Evolutionary conservation across 1,140 invertebrate species (phyloP).

Genomic region (Aphaenogaster rudis): DNA sequence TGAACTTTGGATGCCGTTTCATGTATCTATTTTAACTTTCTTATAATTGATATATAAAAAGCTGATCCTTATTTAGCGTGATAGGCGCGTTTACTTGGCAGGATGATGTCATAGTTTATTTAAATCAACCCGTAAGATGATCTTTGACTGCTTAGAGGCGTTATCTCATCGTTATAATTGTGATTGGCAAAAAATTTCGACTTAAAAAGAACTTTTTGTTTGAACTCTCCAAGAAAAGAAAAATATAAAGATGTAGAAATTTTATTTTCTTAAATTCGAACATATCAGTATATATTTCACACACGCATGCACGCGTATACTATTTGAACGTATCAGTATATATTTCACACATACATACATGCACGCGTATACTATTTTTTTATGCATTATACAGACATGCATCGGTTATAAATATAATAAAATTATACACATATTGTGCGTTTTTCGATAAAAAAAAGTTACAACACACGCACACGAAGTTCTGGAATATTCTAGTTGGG

Average conservation of each 20-base stretch:
- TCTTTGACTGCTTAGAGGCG: conserved; percentile 36
- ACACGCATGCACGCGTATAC: neutral
- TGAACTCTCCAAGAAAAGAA: neutral
- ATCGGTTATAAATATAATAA: conserved; percentile 29
- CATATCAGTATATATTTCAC: neutral
- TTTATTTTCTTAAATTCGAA: neutral
- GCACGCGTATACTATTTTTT: neutral
- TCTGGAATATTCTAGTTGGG: neutral
- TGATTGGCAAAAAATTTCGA: neutral
- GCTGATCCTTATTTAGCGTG: conserved; percentile 62
- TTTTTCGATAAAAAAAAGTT: neutral
- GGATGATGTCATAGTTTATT: conserved; percentile 71
- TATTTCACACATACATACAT: neutral
- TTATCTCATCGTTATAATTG: conserved; percentile 25
- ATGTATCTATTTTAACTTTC: neutral
- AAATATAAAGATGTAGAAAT: neutral
- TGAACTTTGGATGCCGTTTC: neutral
- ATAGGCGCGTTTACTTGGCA: conserved; percentile 55
- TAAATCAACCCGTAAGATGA: conserved; percentile 67
- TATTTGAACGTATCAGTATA: neutral
- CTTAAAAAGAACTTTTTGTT: neutral
- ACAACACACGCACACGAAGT: neutral
- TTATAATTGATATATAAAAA: conserved; percentile 42
- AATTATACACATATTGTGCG: neutral
- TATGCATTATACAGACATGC: neutral